Percentiles rank a stretch among this genome's conserved stretches.
phyloP scores from a whole-genome alignment of 1,140 invertebrate species.

The Lerema accius region DNA sequence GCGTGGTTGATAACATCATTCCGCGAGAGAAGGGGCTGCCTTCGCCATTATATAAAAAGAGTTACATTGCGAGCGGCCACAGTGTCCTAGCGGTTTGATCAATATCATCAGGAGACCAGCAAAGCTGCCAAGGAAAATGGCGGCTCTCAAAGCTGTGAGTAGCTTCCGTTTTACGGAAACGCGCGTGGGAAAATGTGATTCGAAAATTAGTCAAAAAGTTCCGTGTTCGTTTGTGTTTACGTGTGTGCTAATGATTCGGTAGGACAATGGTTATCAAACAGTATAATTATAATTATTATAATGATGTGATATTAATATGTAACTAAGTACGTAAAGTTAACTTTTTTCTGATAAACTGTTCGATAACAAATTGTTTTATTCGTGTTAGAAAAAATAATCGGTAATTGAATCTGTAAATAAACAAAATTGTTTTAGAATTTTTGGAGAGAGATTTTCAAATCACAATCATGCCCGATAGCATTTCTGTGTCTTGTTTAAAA shows the following conservation, averaged over 20 bases:
- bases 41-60: slow-evolving; percentile 29
- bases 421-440: no score
- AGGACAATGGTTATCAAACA: not conserved
- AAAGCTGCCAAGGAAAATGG: slow-evolving; percentile 28
- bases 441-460: no score
- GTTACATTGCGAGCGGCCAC: slow-evolving; percentile 13
- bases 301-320: no score
- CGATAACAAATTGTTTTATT: no score
- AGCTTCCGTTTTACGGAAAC: slow-evolving; percentile 4
- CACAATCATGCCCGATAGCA: no score
- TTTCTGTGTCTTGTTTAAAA: no score
- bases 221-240: not conserved
- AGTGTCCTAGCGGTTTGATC: slow-evolving; percentile 18
- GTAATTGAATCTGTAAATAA: no score
- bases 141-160: slow-evolving; percentile 21
- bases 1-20: slow-evolving; percentile 12
- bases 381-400: no score
- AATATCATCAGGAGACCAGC: slow-evolving; percentile 21
- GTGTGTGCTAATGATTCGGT: not conserved
- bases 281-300: not conserved
- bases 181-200: slow-evolving; percentile 22
- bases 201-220: slow-evolving; percentile 11
- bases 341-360: no score
- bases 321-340: no score
- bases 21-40: slow-evolving; percentile 12